Evolutionary conservation across 92 coral and sea anemone species (phyloP).

Genomic region (Anthopleura xanthogrammica): DNA sequence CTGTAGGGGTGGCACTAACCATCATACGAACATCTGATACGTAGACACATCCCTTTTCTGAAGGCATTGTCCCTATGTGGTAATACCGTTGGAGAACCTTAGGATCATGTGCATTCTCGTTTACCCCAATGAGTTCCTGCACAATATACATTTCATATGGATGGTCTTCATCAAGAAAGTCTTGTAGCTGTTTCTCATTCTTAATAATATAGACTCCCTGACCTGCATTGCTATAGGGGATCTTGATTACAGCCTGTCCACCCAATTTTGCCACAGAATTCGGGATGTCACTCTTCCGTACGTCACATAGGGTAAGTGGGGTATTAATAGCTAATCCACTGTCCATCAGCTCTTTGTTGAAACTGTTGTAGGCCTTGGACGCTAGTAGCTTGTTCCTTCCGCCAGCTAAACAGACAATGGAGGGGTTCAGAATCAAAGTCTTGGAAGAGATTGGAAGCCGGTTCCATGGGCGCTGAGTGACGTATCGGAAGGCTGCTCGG

Average conservation of each 20-base stretch:
- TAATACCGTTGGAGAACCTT: too few relatives aligned
- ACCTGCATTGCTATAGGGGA: constrained; percentile 14
- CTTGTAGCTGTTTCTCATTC: constrained; percentile 4
- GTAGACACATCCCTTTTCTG: too few relatives aligned
- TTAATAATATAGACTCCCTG: constrained; percentile 13
- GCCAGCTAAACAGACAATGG: constrained; percentile 6
- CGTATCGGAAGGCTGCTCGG: constrained; percentile 13
- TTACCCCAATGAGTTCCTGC: too few relatives aligned
- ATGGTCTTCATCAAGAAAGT: neutral
- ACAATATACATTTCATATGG: too few relatives aligned
- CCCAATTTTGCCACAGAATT: neutral
- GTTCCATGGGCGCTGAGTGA: constrained; percentile 17
- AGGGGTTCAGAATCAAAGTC: constrained; percentile 5
- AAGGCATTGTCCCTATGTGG: too few relatives aligned
- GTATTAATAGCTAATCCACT: neutral
- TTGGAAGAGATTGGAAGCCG: constrained; percentile 8
- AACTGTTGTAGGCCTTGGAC: constrained; percentile 15
- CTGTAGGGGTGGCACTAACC: too few relatives aligned
- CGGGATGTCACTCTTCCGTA: constrained; percentile 4
- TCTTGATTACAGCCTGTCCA: constrained; percentile 21
- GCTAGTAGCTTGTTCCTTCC: constrained; percentile 18
- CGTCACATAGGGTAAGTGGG: constrained; percentile 6
- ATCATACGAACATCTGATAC: too few relatives aligned
- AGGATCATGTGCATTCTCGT: too few relatives aligned
- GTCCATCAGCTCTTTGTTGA: constrained; percentile 1